Base-by-base conservation (phyloP, 2,797 vertebrate species). In the Syngnathus rostellatus region DNA sequence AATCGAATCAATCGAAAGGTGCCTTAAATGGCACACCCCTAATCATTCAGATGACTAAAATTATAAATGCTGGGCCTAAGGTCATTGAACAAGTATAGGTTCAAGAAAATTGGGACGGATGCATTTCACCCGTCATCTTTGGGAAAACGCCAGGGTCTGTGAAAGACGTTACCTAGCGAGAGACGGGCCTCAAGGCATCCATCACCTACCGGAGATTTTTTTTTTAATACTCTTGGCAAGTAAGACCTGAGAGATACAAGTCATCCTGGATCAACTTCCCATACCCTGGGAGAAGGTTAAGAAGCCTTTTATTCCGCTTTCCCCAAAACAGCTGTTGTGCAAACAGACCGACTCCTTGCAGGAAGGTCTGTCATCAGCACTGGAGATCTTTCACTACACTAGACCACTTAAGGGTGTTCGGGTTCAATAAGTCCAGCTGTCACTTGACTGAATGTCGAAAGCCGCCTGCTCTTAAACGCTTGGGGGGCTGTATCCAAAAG, bases 281-380 rank as follows among this genome's bases (percentile, higher is more conserved):
- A 75, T 78, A 73, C 78, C 73, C 76, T 37, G 65, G 70, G 73
- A 77, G 71, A 66, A 63, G 72, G 75, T 73, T 78, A 69, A 66
- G 63, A 68, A 85, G 83, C 78, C 89, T 90, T 90, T 91, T 89
- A 92, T 92, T 90, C 92, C 80, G 72, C 74, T 82, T 79, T 80
- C 63, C 80, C 71, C 74, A 81, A 87, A 91, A 89, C 90, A 92
- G 91, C 86, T 92, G 91, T 86, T 82, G 83, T 81, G 82, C 83
- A 85, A 90, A 87, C 86, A 87, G 82, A 83, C 82, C 78, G 81
- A 82, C 76, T 83, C 76, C 75, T 63, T 38, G 65, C 69, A 76
- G 71, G 77, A 73, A 76, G 72, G 84, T 88, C 89, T 92, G 82
- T 92, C 90, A 90, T 91, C 90, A 88, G 74, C 71, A 64, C 67